Evolutionary conservation across 30 jellyfish, hydroid and myxozoan genomes (phyloP), one percentile per base, ranked within the genome.

Genomic region (Hydractinia symbiolongicarpus): DNA sequence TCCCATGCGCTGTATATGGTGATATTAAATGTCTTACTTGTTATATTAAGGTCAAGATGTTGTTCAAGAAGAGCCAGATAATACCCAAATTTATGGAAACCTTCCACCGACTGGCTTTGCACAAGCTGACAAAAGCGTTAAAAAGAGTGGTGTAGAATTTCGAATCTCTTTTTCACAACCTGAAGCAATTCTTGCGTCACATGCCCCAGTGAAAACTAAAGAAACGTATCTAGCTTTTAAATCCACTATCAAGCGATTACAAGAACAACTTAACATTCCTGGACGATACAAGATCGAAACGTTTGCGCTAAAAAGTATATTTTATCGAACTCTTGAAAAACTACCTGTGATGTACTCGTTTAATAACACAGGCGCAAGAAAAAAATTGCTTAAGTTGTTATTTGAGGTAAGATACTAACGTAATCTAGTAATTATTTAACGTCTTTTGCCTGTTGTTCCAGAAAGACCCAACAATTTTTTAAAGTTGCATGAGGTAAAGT

Each of bases 61-160:
- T 30, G 2, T 30, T 30, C 44, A 30, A 30, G 44, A 30, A 30
- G 44, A 30, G 44, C 44, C 44, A 30, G 44, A 30, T 30, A 30
- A 30, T 30, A 30, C 44, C 44, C 44, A 30, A 30, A 30, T 30
- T 30, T 30, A 30, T 30, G 44, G 44, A 30, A 30, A 30, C 44
- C 44, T 30, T 2, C 44, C 44, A 30, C 44, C 44, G 44, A 30
- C 44, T 30, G 44, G 44, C 44, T 2, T 30, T 30, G 44, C 44
- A 30, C 44, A 30, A 30, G 44, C 44, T 30, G 44, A 30, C 44
- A 30, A 30, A 30, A 30, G 44, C 44, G 44, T 30, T 30, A 6
- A 66, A 64, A 68, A 64, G 62, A 16, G 82, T 70, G 73, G 71
- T 13, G n/a, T 82, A 67, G 74, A 64, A 13, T 64, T 64, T 64